Conservation (phyloP, 2,113 vertebrate species). For the Ciconia stormi region DNA sequence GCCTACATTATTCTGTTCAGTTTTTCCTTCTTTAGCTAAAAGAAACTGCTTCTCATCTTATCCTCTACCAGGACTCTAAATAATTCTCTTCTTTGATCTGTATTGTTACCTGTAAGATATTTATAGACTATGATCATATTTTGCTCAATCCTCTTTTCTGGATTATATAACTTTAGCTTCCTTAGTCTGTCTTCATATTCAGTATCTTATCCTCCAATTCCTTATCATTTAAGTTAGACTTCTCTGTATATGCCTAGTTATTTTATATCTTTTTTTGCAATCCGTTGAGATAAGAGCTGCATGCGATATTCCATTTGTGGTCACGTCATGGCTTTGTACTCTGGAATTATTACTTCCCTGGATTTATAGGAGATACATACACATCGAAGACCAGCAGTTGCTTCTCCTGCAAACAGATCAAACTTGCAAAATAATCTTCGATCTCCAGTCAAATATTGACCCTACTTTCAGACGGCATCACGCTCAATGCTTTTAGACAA, state of each 20-base stretch:
- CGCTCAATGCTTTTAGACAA: rapidly evolving
- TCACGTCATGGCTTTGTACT: neutral
- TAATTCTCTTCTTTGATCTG: constrained; percentile 50
- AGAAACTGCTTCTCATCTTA: constrained; percentile 22
- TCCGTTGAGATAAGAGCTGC: neutral
- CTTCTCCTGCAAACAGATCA: neutral
- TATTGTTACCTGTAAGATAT: constrained; percentile 46
- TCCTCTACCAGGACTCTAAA: neutral
- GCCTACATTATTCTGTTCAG: neutral
- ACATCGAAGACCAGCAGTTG: neutral
- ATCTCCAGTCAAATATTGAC: neutral
- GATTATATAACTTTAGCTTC: constrained; percentile 33
- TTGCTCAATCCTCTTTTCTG: constrained; percentile 47
- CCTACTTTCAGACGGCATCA: neutral
- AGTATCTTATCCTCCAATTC: neutral
- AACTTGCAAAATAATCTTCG: neutral
- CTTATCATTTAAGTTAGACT: neutral
- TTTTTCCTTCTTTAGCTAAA: constrained; percentile 5
- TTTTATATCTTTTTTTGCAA: neutral
- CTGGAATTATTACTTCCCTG: neutral
- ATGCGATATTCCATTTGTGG: neutral
- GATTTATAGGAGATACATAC: neutral
- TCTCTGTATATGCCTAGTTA: neutral
- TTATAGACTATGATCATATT: constrained; percentile 38
- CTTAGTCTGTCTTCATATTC: constrained; percentile 21